Conservation (phyloP, 2,113 vertebrate genomes). For the Daboia siamensis region DNA sequence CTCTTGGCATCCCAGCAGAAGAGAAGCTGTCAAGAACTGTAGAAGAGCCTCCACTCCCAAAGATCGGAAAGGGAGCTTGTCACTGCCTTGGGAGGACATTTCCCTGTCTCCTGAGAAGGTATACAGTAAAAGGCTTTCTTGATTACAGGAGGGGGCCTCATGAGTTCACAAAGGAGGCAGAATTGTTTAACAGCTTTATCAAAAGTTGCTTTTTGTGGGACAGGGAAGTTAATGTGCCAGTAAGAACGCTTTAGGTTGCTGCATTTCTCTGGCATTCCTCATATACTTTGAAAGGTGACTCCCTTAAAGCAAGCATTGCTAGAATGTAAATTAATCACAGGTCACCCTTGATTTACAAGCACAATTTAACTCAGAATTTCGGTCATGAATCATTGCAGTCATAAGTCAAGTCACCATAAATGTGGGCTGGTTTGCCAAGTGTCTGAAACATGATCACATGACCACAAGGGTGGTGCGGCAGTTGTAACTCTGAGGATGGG, state of each 20-base stretch:
- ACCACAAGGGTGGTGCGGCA: not conserved
- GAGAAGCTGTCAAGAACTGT: conserved; percentile 28
- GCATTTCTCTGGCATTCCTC: not conserved
- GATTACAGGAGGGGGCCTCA: not conserved
- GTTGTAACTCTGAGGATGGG: not conserved
- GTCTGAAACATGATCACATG: not conserved
- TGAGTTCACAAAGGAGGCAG: not conserved
- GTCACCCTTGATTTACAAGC: not conserved
- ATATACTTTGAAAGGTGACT: not conserved
- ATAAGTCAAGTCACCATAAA: not conserved
- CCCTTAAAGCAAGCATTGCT: conserved; percentile 2
- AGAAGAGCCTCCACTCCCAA: not conserved
- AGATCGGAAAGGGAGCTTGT: not conserved
- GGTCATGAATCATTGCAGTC: not conserved
- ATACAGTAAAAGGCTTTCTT: not conserved
- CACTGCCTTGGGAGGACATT: conserved; percentile 33
- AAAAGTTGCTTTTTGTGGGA: not conserved
- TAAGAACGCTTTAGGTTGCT: not conserved
- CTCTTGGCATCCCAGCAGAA: conserved; percentile 19
- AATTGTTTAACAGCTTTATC: not conserved
- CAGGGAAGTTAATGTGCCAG: not conserved
- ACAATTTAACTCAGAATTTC: not conserved
- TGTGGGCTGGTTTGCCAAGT: not conserved
- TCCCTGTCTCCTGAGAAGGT: accelerated
- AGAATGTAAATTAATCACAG: not conserved